Conservation (phyloP, 2,888 invertebrate genomes). For the Torymus texanus region DNA sequence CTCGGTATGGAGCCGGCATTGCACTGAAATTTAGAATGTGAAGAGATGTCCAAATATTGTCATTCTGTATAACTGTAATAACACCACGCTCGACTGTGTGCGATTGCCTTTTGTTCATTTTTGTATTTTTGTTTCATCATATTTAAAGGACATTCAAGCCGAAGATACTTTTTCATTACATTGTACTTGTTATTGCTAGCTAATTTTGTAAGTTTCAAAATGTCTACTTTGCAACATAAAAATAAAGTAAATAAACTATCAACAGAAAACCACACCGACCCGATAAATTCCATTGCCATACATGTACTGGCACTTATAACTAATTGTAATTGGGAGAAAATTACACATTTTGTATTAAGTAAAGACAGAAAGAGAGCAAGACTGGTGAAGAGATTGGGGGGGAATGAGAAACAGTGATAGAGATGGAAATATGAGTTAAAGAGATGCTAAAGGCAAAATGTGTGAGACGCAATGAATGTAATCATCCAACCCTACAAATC, state of each 20-base stretch:
- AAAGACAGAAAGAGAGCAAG: constrained; percentile 11
- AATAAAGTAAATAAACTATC: constrained; percentile 35
- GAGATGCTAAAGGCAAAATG: constrained; percentile 58
- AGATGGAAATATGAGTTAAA: constrained; percentile 45
- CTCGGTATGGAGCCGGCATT: constrained; percentile 69
- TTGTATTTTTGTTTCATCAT: neutral
- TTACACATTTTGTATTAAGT: constrained; percentile 19
- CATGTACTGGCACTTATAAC: constrained; percentile 41
- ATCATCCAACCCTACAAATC: constrained; percentile 70
- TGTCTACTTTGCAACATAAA: constrained; percentile 39
- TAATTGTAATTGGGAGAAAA: constrained; percentile 34
- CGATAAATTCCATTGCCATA: constrained; percentile 53
- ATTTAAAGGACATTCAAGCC: constrained; percentile 39
- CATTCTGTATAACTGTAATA: constrained; percentile 43
- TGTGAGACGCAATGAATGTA: constrained; percentile 58
- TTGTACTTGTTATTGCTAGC: constrained; percentile 17
- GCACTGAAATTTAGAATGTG: constrained; percentile 71
- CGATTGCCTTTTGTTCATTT: constrained; percentile 22
- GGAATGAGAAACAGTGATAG: constrained; percentile 27
- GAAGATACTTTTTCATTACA: constrained; percentile 21
- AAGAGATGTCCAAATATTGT: constrained; percentile 57
- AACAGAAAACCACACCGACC: constrained; percentile 57
- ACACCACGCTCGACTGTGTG: constrained; percentile 46
- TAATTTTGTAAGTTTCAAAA: constrained; percentile 34
- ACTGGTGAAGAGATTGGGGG: constrained; percentile 8